phyloP scores from a whole-genome alignment of 2,888 invertebrate genomes.

The Cheilosia soror region DNA sequence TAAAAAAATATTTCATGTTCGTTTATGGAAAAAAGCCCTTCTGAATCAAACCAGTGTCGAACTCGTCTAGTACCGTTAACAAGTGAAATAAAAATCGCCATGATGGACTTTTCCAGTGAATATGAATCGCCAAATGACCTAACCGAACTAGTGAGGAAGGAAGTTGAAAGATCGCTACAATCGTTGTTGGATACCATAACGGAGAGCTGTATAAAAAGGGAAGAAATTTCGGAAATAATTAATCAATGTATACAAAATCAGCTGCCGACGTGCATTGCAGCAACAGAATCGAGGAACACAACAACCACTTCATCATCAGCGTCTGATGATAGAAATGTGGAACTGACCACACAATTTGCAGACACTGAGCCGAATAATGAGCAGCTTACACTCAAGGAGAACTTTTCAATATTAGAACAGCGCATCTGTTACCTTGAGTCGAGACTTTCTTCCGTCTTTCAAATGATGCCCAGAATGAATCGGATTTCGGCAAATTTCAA shows the following conservation, averaged over 20 bases:
- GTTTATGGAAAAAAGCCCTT: constrained; percentile 66
- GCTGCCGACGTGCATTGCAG: neutral
- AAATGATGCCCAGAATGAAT: constrained; percentile 35
- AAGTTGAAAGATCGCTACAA: constrained; percentile 33
- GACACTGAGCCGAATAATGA: constrained; percentile 17
- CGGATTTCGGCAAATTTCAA: constrained; percentile 39
- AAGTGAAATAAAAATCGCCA: constrained; percentile 47
- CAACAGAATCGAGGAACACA: neutral
- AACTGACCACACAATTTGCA: constrained; percentile 24
- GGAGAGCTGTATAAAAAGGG: constrained; percentile 38
- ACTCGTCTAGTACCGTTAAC: constrained; percentile 56
- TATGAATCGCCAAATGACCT: neutral
- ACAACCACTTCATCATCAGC: neutral
- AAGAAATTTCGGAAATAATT: constrained; percentile 47
- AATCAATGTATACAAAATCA: constrained; percentile 31
- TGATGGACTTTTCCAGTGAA: constrained; percentile 38
- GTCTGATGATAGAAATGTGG: constrained; percentile 4
- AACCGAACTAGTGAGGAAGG: constrained; percentile 21
- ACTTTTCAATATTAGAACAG: constrained; percentile 42
- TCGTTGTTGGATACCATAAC: constrained; percentile 2
- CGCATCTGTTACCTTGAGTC: constrained; percentile 42
- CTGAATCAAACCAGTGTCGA: constrained; percentile 8
- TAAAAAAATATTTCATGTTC: constrained; percentile 1
- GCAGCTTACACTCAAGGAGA: constrained; percentile 11
- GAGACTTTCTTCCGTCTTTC: constrained; percentile 29